A percentile compares a stretch with the other conserved stretches of the same genome.
Conservation (phyloP, 2,888 invertebrate genomes). For the Melinopterus prodromus region DNA sequence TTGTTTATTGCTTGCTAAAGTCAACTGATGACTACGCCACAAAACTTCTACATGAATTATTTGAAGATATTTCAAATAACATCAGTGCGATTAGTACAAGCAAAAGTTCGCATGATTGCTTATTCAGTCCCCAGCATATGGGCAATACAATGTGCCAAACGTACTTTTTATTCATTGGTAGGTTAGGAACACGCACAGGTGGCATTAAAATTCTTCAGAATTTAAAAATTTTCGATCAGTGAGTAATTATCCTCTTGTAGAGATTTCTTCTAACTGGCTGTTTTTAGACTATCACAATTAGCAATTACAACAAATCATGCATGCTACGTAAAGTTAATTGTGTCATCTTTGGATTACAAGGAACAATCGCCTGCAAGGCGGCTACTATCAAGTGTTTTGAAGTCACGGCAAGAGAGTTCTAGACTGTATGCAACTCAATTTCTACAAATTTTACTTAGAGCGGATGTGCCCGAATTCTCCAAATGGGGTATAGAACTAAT, state of each 20-base stretch:
- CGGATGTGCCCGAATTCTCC: slow-evolving; percentile 76
- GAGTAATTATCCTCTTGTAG: slow-evolving; percentile 50
- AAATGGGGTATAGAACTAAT: slow-evolving; percentile 89
- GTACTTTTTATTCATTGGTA: slow-evolving; percentile 93
- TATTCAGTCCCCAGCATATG: slow-evolving; percentile 89
- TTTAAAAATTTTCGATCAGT: slow-evolving; percentile 79
- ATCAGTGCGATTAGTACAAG: slow-evolving; percentile 76
- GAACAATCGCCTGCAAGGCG: slow-evolving; percentile 75
- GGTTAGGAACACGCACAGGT: slow-evolving; percentile 76
- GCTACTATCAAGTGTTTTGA: slow-evolving; percentile 61
- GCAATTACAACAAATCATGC: slow-evolving; percentile 86
- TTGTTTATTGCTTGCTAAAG: slow-evolving; percentile 77
- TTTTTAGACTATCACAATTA: slow-evolving; percentile 77
- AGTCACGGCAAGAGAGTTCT: slow-evolving; percentile 66
- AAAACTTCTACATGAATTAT: slow-evolving; percentile 78
- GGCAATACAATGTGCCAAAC: slow-evolving; percentile 90
- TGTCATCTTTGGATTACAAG: slow-evolving; percentile 90
- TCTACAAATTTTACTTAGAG: slow-evolving; percentile 84
- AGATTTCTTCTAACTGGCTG: slow-evolving; percentile 6
- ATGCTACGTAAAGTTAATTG: slow-evolving; percentile 92
- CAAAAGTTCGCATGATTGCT: slow-evolving; percentile 83
- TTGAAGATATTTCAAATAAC: slow-evolving; percentile 81
- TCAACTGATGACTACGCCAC: slow-evolving; percentile 69
- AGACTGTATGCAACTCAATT: slow-evolving; percentile 92
- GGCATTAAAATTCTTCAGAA: slow-evolving; percentile 78